Evolutionary conservation across 2,888 invertebrate genomes (phyloP), one percentile per base, ranked within the genome.

Genomic region (Hyposoter dolosus): DNA sequence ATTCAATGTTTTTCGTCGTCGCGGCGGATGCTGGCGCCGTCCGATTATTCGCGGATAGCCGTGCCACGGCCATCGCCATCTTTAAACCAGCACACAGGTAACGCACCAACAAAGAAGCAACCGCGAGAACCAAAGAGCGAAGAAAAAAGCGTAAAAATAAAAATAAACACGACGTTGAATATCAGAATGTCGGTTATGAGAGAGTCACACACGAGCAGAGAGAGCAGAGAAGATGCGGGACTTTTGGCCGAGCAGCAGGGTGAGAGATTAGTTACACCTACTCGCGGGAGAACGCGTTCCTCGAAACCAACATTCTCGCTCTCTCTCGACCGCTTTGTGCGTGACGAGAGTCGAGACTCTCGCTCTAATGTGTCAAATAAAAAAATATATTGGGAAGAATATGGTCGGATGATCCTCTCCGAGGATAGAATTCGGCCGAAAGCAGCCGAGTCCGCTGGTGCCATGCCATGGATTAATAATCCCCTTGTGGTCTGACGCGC

Each of bases 161-260:
- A 40, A 74, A 74, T 43, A 43, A 60, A 43, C 12, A 23, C 0
- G 40, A 23, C 0, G 40, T 60, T 35, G 43, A 43, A 60, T 75
- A 74, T 35, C 32, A 84, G 87, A 83, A 83, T 88, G 89, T 91
- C 88, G 89, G 90, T 90, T 90, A 90, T 90, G 86, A 28, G 60
- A 84, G 76, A 71, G 79, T 85, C 84, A 76, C 68, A 78, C 74
- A n/a, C n/a, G n/a, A n/a, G n/a, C n/a, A n/a, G 78, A 90, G 87
- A 79, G 28, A 28, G 28, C 1, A 28, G 1, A n/a, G 84, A 82
- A 87, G 85, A 45, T 40, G 82, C 43, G 19, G 45, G 56, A 50
- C 43, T 72, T 63, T 65, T 60, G 63, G 69, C 65, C 50, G 19
- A 47, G 78, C 28, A 69, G 63, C 28, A 69, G 63, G 76, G 76